Evolutionary conservation across 2,113 vertebrate species (phyloP).

Genomic region (Deroptyus accipitrinus): DNA sequence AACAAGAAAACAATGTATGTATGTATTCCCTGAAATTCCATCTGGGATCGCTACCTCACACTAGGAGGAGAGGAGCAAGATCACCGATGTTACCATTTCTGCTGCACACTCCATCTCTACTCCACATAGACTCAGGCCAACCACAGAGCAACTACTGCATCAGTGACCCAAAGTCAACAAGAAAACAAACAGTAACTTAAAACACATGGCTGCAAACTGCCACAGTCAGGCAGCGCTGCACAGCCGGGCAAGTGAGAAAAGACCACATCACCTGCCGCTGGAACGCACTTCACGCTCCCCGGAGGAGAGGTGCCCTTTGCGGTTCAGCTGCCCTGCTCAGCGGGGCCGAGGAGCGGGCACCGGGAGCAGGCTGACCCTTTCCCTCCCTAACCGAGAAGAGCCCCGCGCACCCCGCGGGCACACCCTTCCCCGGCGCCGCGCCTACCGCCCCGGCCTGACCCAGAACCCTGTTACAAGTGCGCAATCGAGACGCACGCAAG

Average conservation of each 20-base stretch:
- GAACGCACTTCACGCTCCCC: fast-evolving
- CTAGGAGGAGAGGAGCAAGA: not conserved
- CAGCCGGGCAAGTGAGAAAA: fast-evolving
- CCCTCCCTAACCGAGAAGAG: not conserved
- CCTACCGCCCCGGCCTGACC: not conserved
- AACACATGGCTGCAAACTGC: not conserved
- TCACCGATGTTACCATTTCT: fast-evolving
- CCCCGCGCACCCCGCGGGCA: fast-evolving
- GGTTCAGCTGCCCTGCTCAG: not conserved
- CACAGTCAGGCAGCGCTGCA: fast-evolving
- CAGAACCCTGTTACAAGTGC: fast-evolving
- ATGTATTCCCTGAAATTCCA: fast-evolving
- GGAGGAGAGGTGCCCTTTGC: fast-evolving
- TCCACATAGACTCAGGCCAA: fast-evolving
- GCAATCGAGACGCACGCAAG: too few relatives aligned
- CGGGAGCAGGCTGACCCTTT: not conserved
- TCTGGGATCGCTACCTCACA: not conserved
- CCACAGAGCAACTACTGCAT: not conserved
- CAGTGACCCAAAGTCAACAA: not conserved
- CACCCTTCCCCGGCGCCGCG: too few relatives aligned
- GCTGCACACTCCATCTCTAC: fast-evolving
- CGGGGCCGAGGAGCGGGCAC: fast-evolving
- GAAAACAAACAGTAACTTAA: not conserved
- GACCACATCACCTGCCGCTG: not conserved
- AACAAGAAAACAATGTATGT: not conserved